Evolutionary conservation across 1,140 invertebrate species (phyloP).

Genomic region (Megalopta genalis): DNA sequence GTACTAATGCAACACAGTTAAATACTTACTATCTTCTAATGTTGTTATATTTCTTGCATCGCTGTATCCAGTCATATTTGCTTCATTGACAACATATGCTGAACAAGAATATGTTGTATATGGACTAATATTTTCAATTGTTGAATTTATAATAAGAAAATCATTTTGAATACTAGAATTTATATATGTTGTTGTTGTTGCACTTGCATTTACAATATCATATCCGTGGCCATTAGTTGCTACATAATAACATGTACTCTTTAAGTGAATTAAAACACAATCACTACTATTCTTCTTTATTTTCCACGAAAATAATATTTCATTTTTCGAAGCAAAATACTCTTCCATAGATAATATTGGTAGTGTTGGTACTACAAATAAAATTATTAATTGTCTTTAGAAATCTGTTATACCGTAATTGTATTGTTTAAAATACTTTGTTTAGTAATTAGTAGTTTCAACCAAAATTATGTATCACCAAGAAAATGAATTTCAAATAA

Average conservation of each 20-base stretch:
- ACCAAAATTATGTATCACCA: no score
- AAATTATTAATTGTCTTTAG: slow-evolving; percentile 2
- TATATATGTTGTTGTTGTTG: neutral
- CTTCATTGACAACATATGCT: slow-evolving; percentile 47
- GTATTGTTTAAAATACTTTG: slow-evolving; percentile 1
- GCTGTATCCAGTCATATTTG: slow-evolving; percentile 58
- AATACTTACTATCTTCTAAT: slow-evolving; percentile 61
- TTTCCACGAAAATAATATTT: slow-evolving; percentile 58
- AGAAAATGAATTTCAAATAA: no score
- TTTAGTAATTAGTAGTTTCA: slow-evolving; percentile 50
- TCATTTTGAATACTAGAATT: slow-evolving; percentile 15
- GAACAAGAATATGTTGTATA: slow-evolving; percentile 67
- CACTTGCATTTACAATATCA: slow-evolving; percentile 2
- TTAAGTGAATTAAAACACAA: slow-evolving; percentile 50
- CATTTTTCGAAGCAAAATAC: neutral
- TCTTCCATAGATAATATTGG: slow-evolving; percentile 15
- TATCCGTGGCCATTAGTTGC: slow-evolving; percentile 56
- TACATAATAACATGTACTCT: slow-evolving; percentile 56
- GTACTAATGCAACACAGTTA: no score
- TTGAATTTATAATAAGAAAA: slow-evolving; percentile 28
- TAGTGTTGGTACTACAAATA: slow-evolving; percentile 43
- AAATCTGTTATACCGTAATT: neutral
- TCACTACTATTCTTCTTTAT: slow-evolving; percentile 59
- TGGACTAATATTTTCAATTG: slow-evolving; percentile 59
- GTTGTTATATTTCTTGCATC: slow-evolving; percentile 47